Conservation (phyloP, 2,113 vertebrate species). For the Neotragus moschatus region DNA sequence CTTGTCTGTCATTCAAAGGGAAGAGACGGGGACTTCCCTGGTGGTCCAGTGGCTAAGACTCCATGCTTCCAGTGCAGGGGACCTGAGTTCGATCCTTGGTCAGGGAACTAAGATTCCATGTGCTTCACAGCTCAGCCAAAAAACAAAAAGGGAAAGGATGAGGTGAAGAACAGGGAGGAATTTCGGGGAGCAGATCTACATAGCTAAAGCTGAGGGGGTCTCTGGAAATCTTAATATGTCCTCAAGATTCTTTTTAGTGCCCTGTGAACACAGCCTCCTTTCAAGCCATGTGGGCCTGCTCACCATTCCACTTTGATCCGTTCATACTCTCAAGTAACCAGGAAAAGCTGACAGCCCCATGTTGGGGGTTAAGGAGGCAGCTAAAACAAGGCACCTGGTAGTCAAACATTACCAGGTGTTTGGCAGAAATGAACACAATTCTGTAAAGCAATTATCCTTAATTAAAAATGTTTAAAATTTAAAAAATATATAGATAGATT, state of each 20-base stretch:
- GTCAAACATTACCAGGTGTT: background rate
- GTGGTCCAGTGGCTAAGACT: background rate
- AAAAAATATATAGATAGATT: accelerated
- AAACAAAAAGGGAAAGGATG: background rate
- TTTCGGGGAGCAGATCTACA: background rate
- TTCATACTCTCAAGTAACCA: background rate
- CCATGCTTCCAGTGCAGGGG: background rate
- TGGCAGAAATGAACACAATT: background rate
- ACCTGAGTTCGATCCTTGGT: background rate
- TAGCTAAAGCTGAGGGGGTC: background rate
- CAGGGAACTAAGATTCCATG: background rate
- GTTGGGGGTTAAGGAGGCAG: background rate
- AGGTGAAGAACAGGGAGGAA: background rate
- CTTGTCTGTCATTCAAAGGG: background rate
- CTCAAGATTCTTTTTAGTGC: background rate
- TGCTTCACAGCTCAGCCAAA: background rate
- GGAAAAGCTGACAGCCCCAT: background rate
- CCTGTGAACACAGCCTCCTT: background rate
- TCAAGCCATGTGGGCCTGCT: background rate
- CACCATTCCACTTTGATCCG: background rate
- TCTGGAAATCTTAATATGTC: background rate
- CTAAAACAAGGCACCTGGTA: background rate
- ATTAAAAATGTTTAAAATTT: background rate
- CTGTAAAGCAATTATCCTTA: background rate
- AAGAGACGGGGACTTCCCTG: background rate